Conservation (phyloP, 2,888 invertebrate species). For the Leptinotarsa rubiginosa region DNA sequence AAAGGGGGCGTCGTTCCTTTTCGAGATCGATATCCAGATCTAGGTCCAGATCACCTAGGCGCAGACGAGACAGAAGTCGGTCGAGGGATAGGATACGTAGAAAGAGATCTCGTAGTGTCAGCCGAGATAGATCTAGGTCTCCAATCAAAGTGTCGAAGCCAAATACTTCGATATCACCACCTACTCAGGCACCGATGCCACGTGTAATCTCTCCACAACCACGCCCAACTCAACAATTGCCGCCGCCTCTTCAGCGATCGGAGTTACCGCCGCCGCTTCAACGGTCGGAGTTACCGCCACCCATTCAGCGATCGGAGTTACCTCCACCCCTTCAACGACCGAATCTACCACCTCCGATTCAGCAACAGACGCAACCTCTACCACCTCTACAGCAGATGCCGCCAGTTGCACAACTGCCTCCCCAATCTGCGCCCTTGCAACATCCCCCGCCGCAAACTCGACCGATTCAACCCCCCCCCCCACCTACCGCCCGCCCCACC, state of each 20-base stretch:
- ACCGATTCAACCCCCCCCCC: slow-evolving; percentile 1
- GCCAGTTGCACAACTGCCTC: slow-evolving; percentile 30
- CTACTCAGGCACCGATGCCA: slow-evolving; percentile 35
- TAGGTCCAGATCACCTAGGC: slow-evolving; percentile 57
- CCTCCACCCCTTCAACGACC: slow-evolving; percentile 9
- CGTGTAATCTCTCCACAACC: slow-evolving; percentile 25
- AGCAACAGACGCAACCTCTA: slow-evolving; percentile 29
- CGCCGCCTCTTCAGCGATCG: slow-evolving; percentile 15
- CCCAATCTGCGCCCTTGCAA: slow-evolving; percentile 5
- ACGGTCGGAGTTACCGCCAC: slow-evolving; percentile 26
- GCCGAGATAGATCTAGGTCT: slow-evolving; percentile 32
- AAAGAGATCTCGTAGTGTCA: slow-evolving; percentile 42
- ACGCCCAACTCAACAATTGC: slow-evolving; percentile 25
- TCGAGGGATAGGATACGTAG: slow-evolving; percentile 47
- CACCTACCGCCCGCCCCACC: slow-evolving; percentile 21
- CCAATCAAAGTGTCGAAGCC: slow-evolving; percentile 28
- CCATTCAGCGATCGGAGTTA: slow-evolving; percentile 2
- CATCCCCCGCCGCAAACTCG: slow-evolving; percentile 19
- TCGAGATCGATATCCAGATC: slow-evolving; percentile 52
- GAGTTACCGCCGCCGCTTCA: slow-evolving; percentile 30
- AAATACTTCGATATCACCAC: slow-evolving; percentile 36
- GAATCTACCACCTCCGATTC: neutral
- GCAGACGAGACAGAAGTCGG: slow-evolving; percentile 49
- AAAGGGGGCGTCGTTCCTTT: slow-evolving; percentile 60
- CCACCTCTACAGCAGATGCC: slow-evolving; percentile 30